Evolutionary conservation across 2,113 vertebrate species (phyloP).

Genomic region (Puntigrus tetrazona): DNA sequence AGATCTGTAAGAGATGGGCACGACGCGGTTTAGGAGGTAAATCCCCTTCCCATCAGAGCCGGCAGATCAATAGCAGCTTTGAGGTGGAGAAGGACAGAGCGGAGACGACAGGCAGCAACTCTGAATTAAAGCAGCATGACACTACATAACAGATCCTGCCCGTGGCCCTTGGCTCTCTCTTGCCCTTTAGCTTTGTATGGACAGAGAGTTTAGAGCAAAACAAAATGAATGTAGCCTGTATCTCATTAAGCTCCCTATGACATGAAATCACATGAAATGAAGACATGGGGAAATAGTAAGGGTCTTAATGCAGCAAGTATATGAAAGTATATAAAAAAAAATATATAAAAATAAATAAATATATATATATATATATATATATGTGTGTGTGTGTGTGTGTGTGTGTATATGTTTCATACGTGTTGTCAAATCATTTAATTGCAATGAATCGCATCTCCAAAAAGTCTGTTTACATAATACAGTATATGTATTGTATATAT

Average conservation of each 20-base stretch:
- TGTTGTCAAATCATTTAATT: no score
- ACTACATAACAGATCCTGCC: constrained; percentile 26
- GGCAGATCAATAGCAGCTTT: constrained; percentile 64
- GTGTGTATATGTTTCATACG: no score
- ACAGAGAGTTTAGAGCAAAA: background rate
- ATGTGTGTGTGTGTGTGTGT: no score
- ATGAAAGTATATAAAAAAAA: background rate
- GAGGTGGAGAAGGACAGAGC: constrained; percentile 50
- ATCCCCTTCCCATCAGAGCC: constrained; percentile 41
- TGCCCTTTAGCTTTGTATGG: background rate
- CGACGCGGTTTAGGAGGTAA: constrained; percentile 65
- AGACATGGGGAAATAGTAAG: background rate
- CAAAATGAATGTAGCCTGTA: background rate
- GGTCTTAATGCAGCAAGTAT: background rate
- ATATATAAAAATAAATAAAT: no score
- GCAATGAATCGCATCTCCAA: no score
- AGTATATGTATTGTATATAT: no score
- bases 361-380: background rate
- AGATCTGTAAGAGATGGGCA: constrained; percentile 65
- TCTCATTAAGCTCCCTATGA: background rate
- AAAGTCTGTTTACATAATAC: no score
- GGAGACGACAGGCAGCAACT: constrained; percentile 41
- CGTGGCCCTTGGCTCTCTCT: background rate
- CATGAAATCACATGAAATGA: background rate
- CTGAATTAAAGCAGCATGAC: constrained; percentile 64